These are phyloP conservation scores for Proisotoma minuta DNA, from an alignment of 2,888 invertebrate species.

Conservation along the genomic window DNA sequence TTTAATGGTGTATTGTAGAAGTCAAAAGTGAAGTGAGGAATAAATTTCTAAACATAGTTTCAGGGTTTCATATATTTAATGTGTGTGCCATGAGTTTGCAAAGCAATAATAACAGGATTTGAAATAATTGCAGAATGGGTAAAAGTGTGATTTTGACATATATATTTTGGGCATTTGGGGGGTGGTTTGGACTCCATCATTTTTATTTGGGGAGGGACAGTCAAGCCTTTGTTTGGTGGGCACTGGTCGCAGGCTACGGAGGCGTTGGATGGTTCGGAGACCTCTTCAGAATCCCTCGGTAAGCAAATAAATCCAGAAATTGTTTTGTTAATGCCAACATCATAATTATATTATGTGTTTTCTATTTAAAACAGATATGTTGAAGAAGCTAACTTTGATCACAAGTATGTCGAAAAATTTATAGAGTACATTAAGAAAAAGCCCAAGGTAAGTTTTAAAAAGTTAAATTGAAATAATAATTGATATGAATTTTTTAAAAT, in stretches of 20 bases:
- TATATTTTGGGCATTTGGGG: slow-evolving; percentile 79
- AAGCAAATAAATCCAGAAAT: slow-evolving; percentile 56
- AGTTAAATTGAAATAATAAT: neutral
- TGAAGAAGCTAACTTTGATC: slow-evolving; percentile 53
- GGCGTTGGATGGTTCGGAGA: slow-evolving; percentile 84
- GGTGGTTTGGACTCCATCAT: slow-evolving; percentile 83
- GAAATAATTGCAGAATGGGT: slow-evolving; percentile 34
- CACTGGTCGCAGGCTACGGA: slow-evolving; percentile 66
- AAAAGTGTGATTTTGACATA: slow-evolving; percentile 65
- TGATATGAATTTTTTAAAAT: slow-evolving; percentile 19
- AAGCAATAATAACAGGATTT: neutral
- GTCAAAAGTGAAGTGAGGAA: too few species aligned
- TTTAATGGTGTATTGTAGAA: too few species aligned
- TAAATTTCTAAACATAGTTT: too few species aligned
- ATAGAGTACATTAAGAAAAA: slow-evolving; percentile 60
- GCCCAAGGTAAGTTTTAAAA: slow-evolving; percentile 58
- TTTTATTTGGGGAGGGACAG: slow-evolving; percentile 81
- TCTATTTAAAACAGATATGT: slow-evolving; percentile 47
- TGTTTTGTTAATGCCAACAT: neutral
- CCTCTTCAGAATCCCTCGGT: slow-evolving; percentile 74
- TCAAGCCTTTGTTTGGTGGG: slow-evolving; percentile 85
- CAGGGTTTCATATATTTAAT: too few species aligned
- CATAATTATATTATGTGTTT: neutral
- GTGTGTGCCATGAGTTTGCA: too few species aligned
- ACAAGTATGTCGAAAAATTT: slow-evolving; percentile 62